phyloP scores from a whole-genome alignment of 2,888 invertebrate genomes.

The Abrostola tripartita region DNA sequence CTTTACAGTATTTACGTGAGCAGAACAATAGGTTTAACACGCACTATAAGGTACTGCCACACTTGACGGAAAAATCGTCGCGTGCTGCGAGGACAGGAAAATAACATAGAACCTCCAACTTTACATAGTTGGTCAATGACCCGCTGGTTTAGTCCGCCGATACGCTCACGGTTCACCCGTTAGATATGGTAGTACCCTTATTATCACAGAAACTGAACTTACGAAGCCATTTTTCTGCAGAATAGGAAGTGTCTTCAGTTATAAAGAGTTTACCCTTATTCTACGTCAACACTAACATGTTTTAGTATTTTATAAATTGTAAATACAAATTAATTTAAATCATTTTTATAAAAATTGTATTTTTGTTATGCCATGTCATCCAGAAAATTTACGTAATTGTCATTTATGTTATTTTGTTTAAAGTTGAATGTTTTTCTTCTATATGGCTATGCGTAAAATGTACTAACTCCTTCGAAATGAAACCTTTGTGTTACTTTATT shows the following conservation, averaged over 20 bases:
- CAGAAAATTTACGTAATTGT: constrained; percentile 4
- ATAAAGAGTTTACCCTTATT: background rate
- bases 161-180: too few species aligned
- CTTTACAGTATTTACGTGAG: too few species aligned
- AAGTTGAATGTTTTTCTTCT: background rate
- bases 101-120: too few species aligned
- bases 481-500: background rate
- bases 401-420: constrained; percentile 17
- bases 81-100: too few species aligned
- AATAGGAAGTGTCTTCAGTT: constrained; percentile 4
- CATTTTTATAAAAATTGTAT: constrained; percentile 8
- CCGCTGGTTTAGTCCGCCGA: too few species aligned
- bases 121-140: too few species aligned
- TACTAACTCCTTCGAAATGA: constrained; percentile 13
- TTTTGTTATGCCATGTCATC: constrained; percentile 1
- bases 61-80: too few species aligned
- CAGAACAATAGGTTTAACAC: too few species aligned
- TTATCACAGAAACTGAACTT: constrained; percentile 13
- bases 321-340: constrained; percentile 2
- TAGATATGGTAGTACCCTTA: background rate
- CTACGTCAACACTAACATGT: constrained; percentile 26
- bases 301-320: constrained; percentile 12
- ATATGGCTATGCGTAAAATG: background rate
- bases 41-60: too few species aligned
- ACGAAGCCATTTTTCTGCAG: constrained; percentile 33